Evolutionary conservation across 30 jellyfish, hydroid and myxozoan genomes (phyloP).

Genomic region (Hydra vulgaris): DNA sequence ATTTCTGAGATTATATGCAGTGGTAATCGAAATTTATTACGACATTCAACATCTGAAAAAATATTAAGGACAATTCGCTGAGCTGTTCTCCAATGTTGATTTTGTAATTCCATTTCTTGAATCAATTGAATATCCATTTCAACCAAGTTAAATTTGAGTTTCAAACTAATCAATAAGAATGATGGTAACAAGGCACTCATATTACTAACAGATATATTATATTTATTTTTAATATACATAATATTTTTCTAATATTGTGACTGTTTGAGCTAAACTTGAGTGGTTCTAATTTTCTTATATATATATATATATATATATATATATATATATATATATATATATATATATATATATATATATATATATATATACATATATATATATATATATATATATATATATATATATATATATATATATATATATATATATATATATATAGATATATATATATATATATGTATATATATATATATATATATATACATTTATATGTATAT

Average conservation of each 20-base stretch:
- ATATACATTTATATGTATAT: no score
- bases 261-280: not conserved
- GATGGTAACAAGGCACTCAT: not conserved
- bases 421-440: no score
- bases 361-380: no score
- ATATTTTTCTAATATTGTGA: not conserved
- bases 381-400: no score
- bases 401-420: no score
- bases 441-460: no score
- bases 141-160: not conserved
- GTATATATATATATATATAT: no score
- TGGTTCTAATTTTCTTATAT: not conserved
- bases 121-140: not conserved
- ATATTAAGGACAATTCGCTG: not conserved
- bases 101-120: not conserved
- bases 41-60: not conserved
- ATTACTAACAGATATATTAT: not conserved
- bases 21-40: not conserved
- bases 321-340: no score
- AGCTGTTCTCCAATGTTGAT: not conserved
- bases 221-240: not conserved
- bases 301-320: no score
- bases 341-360: no score
- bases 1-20: not conserved
- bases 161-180: not conserved